A percentile compares a stretch with the other conserved stretches of the same genome.
These are phyloP conservation scores for Hystrix cristata DNA, from an alignment of 2,113 vertebrate genomes.

Conservation along the genomic window DNA sequence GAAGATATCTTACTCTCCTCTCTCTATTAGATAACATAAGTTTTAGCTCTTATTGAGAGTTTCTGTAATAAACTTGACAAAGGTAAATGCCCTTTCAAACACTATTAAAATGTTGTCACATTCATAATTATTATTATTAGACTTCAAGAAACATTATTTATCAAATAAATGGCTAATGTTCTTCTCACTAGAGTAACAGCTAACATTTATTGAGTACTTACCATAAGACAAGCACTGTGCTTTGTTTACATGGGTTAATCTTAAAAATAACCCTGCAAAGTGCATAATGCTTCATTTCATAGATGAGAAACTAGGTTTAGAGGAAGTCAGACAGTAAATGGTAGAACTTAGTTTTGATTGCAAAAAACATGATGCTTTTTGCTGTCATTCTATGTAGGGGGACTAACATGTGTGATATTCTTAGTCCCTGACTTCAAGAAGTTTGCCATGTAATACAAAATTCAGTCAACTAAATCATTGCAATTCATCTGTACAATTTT, in stretches of 20 bases:
- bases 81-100: neutral
- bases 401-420: neutral
- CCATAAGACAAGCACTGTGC: neutral
- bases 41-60: constrained; percentile 36
- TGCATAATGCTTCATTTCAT: constrained; percentile 1
- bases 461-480: neutral
- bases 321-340: neutral
- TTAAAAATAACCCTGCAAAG: neutral
- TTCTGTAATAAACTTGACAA: neutral
- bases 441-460: constrained; percentile 9
- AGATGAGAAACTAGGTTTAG: constrained; percentile 24
- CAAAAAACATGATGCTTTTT: neutral
- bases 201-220: constrained; percentile 24
- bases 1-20: constrained; percentile 22
- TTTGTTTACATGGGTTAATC: constrained; percentile 15
- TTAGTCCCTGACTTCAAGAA: neutral
- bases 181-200: neutral
- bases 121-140: constrained; percentile 16
- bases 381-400: neutral
- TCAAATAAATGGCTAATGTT: constrained; percentile 21
- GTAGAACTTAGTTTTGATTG: constrained; percentile 9
- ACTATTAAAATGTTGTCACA: neutral
- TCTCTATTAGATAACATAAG: neutral
- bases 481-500: neutral
- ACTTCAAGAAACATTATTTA: constrained; percentile 27